A percentile compares a stretch with the other conserved stretches of the same genome.
These are phyloP conservation scores for Melanostigma gelatinosum DNA, from an alignment of 2,113 vertebrate genomes.

Conservation along the genomic window DNA sequence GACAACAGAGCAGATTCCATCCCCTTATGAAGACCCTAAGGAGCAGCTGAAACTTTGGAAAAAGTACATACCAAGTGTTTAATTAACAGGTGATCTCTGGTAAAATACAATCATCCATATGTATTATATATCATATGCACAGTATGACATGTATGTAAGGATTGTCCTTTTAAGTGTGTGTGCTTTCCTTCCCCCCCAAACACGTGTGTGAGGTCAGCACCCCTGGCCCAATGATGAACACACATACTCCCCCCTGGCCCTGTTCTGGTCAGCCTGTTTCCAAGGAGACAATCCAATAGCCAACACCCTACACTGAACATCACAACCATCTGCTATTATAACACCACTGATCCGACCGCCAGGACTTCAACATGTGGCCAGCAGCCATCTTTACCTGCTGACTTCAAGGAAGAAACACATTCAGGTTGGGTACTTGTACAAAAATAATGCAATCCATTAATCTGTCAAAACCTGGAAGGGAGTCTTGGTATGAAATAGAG, in stretches of 20 bases:
- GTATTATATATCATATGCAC: not conserved
- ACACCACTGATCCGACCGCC: conserved; percentile 7
- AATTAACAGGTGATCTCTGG: not conserved
- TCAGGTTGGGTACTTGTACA: not conserved
- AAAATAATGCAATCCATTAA: conserved; percentile 50
- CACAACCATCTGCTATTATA: conserved; percentile 67
- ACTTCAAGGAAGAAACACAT: conserved; percentile 39
- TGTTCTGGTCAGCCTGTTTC: conserved; percentile 35
- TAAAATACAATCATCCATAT: not conserved
- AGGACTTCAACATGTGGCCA: conserved; percentile 42
- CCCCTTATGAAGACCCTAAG: not conserved
- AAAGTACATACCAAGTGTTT: not conserved
- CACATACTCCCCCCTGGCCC: conserved; percentile 1
- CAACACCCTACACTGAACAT: conserved; percentile 69
- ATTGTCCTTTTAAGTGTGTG: not conserved
- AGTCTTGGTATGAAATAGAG: no score
- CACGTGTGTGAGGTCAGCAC: conserved; percentile 45
- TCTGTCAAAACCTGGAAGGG: conserved; percentile 23
- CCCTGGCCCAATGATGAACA: not conserved
- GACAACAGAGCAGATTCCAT: not conserved
- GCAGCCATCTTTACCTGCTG: not conserved
- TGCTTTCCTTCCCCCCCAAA: not conserved
- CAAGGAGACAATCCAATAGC: conserved; percentile 55
- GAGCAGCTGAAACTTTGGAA: not conserved
- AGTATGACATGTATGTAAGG: not conserved